Conservation (phyloP, 2,113 vertebrate species). For the Diadophis punctatus region DNA sequence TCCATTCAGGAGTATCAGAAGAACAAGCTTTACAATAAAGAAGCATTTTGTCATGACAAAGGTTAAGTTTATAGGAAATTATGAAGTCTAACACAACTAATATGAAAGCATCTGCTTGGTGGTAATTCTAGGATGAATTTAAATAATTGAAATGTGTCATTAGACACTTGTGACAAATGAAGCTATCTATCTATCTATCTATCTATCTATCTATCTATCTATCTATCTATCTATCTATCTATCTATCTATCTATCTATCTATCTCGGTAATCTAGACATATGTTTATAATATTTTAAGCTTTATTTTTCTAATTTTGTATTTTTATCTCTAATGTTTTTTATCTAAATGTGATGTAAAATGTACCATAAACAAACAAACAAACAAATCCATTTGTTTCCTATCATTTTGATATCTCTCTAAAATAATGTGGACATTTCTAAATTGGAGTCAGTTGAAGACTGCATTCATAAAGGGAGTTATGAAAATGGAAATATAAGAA, state of each 20-base stretch:
- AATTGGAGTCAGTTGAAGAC: background rate
- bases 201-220: too few relatives aligned
- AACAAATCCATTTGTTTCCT: background rate
- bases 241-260: too few relatives aligned
- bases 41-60: background rate
- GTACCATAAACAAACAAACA: too few relatives aligned
- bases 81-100: background rate
- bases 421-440: background rate
- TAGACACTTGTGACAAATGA: background rate
- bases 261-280: too few relatives aligned
- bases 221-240: too few relatives aligned
- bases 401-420: background rate
- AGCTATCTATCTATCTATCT: too few relatives aligned
- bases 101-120: background rate
- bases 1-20: background rate
- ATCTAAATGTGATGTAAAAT: too few relatives aligned
- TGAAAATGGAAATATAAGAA: background rate
- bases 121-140: background rate
- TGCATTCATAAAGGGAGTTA: background rate
- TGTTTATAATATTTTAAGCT: too few relatives aligned
- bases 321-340: too few relatives aligned
- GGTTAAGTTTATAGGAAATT: background rate
- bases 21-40: background rate
- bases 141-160: background rate
- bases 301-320: too few relatives aligned